Evolutionary conservation across 1,140 invertebrate genomes (phyloP).

Genomic region (Sinonovacula constricta): DNA sequence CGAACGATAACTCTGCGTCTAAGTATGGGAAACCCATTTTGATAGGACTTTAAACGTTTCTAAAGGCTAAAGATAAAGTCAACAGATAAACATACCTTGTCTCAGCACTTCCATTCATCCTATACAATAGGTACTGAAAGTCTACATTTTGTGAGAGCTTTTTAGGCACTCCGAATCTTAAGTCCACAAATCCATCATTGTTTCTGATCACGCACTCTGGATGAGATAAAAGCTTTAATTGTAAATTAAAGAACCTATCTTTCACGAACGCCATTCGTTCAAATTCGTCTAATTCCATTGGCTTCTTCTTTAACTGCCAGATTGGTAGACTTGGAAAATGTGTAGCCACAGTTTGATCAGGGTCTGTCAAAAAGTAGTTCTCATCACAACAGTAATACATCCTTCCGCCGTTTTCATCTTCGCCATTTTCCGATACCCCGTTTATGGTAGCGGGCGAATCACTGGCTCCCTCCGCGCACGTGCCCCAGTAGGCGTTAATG

Average conservation of each 20-base stretch:
- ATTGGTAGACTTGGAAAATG: constrained; percentile 78
- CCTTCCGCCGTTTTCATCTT: constrained; percentile 35
- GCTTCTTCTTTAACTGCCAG: constrained; percentile 65
- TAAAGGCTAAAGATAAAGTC: too few relatives aligned
- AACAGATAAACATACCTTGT: too few relatives aligned
- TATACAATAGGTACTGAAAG: constrained; percentile 67
- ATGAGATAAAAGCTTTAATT: constrained; percentile 59
- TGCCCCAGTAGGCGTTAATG: constrained; percentile 72
- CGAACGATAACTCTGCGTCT: too few relatives aligned
- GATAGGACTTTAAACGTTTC: too few relatives aligned
- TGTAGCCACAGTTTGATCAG: constrained; percentile 79
- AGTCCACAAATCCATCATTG: constrained; percentile 57
- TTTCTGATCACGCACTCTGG: constrained; percentile 56
- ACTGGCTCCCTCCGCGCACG: constrained; percentile 62
- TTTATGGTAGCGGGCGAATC: constrained; percentile 44
- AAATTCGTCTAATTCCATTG: constrained; percentile 60
- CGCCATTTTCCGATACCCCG: constrained; percentile 48
- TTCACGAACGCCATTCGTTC: constrained; percentile 69
- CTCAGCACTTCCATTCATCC: constrained; percentile 43
- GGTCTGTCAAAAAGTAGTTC: constrained; percentile 81
- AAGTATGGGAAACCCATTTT: too few relatives aligned
- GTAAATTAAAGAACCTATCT: constrained; percentile 67
- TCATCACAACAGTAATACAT: constrained; percentile 74
- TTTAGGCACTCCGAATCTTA: constrained; percentile 58
- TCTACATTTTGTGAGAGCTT: constrained; percentile 54